phyloP scores from a whole-genome alignment of 1,140 invertebrate species.

The Melanaphis sacchari region DNA sequence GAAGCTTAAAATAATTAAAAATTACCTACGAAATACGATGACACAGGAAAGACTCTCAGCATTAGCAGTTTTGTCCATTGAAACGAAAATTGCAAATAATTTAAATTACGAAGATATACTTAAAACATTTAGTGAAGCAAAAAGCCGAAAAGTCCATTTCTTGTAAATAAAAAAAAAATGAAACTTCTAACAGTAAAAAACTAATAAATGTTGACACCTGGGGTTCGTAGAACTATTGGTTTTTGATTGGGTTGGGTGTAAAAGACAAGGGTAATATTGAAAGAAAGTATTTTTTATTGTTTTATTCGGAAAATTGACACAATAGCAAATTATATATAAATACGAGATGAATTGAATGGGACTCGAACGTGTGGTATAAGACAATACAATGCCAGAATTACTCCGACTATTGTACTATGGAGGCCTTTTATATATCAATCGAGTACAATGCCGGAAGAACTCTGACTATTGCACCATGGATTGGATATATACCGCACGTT shows the following conservation, averaged over 20 bases:
- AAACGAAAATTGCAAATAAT: not conserved
- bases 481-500: not conserved
- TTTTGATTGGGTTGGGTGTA: too few relatives aligned
- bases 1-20: constrained; percentile 21
- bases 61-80: constrained; percentile 1
- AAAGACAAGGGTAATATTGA: too few relatives aligned
- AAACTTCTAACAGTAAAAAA: not conserved
- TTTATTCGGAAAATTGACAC: too few relatives aligned
- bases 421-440: not conserved
- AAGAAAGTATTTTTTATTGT: too few relatives aligned
- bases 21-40: constrained; percentile 4
- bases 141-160: not conserved
- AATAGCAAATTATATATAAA: too few relatives aligned
- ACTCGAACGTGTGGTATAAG: not conserved
- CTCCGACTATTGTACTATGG: not conserved
- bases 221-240: too few relatives aligned
- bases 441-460: not conserved
- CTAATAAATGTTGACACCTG: too few relatives aligned
- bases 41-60: not conserved
- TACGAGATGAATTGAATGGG: too few relatives aligned
- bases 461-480: not conserved
- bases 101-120: constrained; percentile 11
- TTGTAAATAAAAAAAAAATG: constrained; percentile 10
- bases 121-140: not conserved
- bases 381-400: not conserved